These are phyloP conservation scores for Drosophila biarmipes DNA, from an alignment of 1,140 invertebrate genomes.

Conservation along the genomic window DNA sequence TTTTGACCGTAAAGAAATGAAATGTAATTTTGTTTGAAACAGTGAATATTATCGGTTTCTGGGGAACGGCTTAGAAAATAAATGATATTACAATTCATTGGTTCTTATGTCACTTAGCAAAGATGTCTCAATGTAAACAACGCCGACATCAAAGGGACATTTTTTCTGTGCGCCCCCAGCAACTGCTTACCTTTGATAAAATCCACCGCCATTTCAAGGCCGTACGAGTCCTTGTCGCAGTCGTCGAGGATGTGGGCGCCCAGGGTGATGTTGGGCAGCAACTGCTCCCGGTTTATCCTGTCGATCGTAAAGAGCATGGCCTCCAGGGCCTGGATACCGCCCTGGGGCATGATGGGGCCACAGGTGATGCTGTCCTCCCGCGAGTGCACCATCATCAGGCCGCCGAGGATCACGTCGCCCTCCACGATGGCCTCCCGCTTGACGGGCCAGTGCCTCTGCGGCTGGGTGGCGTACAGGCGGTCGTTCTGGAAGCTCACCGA, in stretches of 20 bases:
- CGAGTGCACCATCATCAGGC: constrained; percentile 97
- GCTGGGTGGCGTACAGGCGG: constrained; percentile 44
- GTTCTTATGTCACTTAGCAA: too few relatives aligned
- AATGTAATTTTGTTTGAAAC: too few relatives aligned
- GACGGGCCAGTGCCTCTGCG: constrained; percentile 89
- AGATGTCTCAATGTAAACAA: too few relatives aligned
- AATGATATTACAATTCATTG: too few relatives aligned
- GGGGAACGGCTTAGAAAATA: too few relatives aligned
- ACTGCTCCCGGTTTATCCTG: constrained; percentile 88
- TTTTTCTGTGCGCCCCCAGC: not conserved
- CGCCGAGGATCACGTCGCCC: constrained; percentile 93
- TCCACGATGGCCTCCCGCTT: constrained; percentile 94
- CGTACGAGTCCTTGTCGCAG: constrained; percentile 96
- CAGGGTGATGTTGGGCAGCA: constrained; percentile 89
- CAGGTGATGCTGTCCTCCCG: constrained; percentile 91
- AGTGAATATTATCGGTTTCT: too few relatives aligned
- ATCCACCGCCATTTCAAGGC: constrained; percentile 95
- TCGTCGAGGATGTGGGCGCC: constrained; percentile 95
- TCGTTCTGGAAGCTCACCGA: constrained; percentile 65
- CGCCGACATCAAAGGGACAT: too few relatives aligned
- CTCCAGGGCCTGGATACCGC: constrained; percentile 93
- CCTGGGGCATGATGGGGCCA: constrained; percentile 95
- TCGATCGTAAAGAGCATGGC: constrained; percentile 95
- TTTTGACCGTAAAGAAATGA: too few relatives aligned
- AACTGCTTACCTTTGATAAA: constrained; percentile 94